Conservation (phyloP, 2,888 invertebrate genomes). For the Oscheius myriophilus region DNA sequence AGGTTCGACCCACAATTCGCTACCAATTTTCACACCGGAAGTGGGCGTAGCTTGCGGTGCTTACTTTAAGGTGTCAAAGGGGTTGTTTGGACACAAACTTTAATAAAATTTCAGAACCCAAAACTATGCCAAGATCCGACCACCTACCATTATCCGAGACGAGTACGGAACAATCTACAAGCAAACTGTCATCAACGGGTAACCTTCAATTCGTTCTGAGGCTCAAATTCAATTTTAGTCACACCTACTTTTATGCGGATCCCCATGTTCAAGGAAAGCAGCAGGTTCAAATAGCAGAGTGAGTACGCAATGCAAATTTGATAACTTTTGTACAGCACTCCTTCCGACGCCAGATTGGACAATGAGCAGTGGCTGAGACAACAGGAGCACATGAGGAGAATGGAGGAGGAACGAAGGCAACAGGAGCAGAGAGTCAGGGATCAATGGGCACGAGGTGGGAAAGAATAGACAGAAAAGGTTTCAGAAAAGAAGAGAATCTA, state of each 20-base stretch:
- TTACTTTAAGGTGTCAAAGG: too few relatives aligned
- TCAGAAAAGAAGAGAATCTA: not conserved
- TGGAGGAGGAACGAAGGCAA: constrained; percentile 5
- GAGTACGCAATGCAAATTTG: not conserved
- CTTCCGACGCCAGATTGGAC: constrained; percentile 2
- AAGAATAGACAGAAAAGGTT: not conserved
- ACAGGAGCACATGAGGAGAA: constrained; percentile 17
- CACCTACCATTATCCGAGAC: constrained; percentile 18
- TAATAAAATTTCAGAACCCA: constrained; percentile 9
- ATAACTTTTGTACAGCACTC: not conserved
- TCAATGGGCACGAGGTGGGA: constrained; percentile 5
- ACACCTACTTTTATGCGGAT: constrained; percentile 13
- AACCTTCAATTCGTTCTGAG: not conserved
- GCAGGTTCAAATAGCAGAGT: not conserved
- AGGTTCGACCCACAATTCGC: too few relatives aligned
- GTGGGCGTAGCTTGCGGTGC: too few relatives aligned
- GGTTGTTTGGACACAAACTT: too few relatives aligned
- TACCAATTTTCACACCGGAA: too few relatives aligned
- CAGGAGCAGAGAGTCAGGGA: constrained; percentile 22
- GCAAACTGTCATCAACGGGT: constrained; percentile 9
- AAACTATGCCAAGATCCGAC: not conserved
- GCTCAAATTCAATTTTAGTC: constrained; percentile 1
- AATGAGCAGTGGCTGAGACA: constrained; percentile 21
- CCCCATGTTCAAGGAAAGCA: not conserved
- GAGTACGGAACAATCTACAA: constrained; percentile 21